Conservation (phyloP, 2,888 invertebrate genomes). For the Apodemia duryi region DNA sequence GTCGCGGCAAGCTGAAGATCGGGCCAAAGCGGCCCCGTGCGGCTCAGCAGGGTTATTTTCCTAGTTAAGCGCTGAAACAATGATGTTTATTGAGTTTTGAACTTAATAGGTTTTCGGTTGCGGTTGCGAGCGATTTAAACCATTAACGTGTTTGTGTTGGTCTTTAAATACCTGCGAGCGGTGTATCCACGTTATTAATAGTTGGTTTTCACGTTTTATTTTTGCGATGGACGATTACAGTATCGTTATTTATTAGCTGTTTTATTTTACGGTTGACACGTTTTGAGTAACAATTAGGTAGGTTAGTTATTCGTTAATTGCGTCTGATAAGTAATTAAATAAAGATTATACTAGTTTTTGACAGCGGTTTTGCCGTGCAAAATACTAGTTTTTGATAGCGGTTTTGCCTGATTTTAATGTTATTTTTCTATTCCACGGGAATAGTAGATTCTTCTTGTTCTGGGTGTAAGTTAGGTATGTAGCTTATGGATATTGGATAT, state of each 20-base stretch:
- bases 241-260: neutral
- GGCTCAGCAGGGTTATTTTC: slow-evolving; percentile 61
- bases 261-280: neutral
- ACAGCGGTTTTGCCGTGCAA: no score
- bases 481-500: no score
- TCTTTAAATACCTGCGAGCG: slow-evolving; percentile 29
- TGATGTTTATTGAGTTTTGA: slow-evolving; percentile 73
- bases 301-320: neutral
- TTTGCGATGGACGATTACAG: neutral
- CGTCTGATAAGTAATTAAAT: neutral
- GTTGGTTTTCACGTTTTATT: slow-evolving; percentile 7
- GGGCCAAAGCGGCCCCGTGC: slow-evolving; percentile 70
- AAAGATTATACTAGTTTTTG: no score
- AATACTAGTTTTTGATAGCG: no score
- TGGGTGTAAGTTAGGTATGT: no score
- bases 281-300: neutral
- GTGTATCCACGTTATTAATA: slow-evolving; percentile 7
- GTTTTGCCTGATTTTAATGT: no score
- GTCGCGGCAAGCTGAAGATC: slow-evolving; percentile 66
- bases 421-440: no score
- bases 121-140: slow-evolving; percentile 56
- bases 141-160: slow-evolving; percentile 62
- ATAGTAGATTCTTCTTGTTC: no score
- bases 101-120: slow-evolving; percentile 66
- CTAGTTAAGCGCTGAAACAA: slow-evolving; percentile 74